phyloP scores from a whole-genome alignment of 2,888 invertebrate species.

The Dryobota labecula region DNA sequence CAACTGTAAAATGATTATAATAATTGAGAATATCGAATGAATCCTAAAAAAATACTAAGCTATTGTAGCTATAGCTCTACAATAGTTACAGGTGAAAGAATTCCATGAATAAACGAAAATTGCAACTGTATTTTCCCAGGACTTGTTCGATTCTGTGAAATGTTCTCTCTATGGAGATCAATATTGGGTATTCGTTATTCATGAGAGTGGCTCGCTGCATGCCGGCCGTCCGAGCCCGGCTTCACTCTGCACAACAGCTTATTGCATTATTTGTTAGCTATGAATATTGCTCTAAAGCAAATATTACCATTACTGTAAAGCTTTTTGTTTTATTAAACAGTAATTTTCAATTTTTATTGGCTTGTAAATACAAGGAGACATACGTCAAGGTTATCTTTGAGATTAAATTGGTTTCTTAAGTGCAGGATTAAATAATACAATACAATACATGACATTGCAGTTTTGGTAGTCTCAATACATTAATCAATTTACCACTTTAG shows the following conservation, averaged over 20 bases:
- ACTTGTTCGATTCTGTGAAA: constrained; percentile 66
- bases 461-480: constrained; percentile 13
- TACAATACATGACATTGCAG: constrained; percentile 6
- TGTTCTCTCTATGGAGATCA: constrained; percentile 72
- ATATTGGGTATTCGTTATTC: constrained; percentile 81
- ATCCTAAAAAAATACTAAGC: neutral
- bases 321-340: constrained; percentile 17
- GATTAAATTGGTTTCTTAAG: constrained; percentile 26
- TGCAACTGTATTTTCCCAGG: constrained; percentile 58
- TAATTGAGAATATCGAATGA: neutral
- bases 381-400: constrained; percentile 26
- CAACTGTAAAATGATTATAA: neutral
- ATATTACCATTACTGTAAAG: constrained; percentile 20
- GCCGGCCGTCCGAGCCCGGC: constrained; percentile 55
- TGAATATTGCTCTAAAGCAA: constrained; percentile 47
- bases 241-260: constrained; percentile 64
- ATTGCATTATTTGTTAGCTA: constrained; percentile 65
- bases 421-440: neutral
- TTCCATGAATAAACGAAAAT: constrained; percentile 48
- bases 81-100: constrained; percentile 13
- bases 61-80: constrained; percentile 3
- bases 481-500: constrained; percentile 31
- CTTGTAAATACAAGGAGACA: constrained; percentile 11
- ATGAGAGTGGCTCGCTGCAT: constrained; percentile 69
- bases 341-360: neutral